These are phyloP conservation scores for Mizuhopecten yessoensis DNA, from an alignment of 1,140 invertebrate species.

Conservation along the genomic window DNA sequence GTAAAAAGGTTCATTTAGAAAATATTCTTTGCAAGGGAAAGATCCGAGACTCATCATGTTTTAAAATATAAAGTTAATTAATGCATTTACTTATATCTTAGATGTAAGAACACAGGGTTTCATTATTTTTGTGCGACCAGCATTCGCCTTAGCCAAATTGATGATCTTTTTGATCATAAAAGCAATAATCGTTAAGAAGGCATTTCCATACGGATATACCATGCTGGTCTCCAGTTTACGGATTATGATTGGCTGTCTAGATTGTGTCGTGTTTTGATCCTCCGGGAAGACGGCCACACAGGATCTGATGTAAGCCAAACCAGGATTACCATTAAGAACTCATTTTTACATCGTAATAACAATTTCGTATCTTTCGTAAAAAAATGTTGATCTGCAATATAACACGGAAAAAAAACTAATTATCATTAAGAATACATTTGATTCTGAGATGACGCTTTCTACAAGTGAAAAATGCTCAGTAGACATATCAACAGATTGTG, in stretches of 20 bases:
- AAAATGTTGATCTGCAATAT: not conserved
- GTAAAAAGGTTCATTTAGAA: not conserved
- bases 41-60: too few relatives aligned
- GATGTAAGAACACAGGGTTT: not conserved
- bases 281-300: not conserved
- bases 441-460: slow-evolving; percentile 1
- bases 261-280: not conserved
- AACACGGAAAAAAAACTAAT: not conserved
- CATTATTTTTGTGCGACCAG: too few relatives aligned
- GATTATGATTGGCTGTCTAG: not conserved
- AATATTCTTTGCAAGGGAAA: not conserved
- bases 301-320: not conserved
- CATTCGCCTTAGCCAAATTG: too few relatives aligned
- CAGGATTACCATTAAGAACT: not conserved
- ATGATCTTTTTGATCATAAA: not conserved
- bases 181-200: not conserved
- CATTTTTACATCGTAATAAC: slow-evolving; percentile 6
- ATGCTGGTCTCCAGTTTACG: not conserved
- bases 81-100: not conserved
- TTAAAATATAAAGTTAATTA: not conserved
- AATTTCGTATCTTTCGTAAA: not conserved
- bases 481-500: not conserved
- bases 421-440: slow-evolving; percentile 19
- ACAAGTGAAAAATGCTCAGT: not conserved
- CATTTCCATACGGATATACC: not conserved